Evolutionary conservation across 2,888 invertebrate genomes (phyloP), one percentile per base, ranked within the genome.

Genomic region (Pheosia tremula): DNA sequence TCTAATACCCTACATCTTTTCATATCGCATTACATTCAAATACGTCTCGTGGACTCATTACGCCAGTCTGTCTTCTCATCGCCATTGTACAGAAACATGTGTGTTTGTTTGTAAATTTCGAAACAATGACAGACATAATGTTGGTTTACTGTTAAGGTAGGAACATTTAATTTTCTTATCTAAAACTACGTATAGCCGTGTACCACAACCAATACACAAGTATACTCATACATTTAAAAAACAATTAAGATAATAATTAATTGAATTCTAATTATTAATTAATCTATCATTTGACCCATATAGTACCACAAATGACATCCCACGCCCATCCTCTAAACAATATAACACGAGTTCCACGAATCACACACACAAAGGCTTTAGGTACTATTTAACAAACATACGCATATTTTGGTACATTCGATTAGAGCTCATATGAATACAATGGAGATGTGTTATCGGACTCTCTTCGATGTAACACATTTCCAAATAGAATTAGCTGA

Each of bases 1-100:
- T 89, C 93, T 79, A 86, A 81, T 91, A 88, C 80, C 90, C 91
- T 78, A 91, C 87, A 88, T 92, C 80, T 85, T 84, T 84, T 82
- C 79, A 81, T 84, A 88, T 87, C 83, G 82, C 77, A 81, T 87
- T 86, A 87, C 85, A 82, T 82, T 84, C 79, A 84, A 80, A 81
- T 78, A 81, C 78, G 72, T 76, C 78, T 78, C 77, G 84, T 81
- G 85, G 77, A 81, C 85, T 87, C 84, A 84, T 86, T 85, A 81
- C 78, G 74, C 75, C 74, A 71, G 74, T 79, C 69, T 82, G 74
- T 79, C 69, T 82, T 77, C 75, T 82, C 79, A 74, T 75, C 66
- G 70, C 69, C 66, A 77, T 78, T 79, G 76, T 78, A 78, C 72
- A 62, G 64, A 74, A 72, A 76, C 71, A 74, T 66, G 61, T 74